These are phyloP conservation scores for Drosophila neotestacea DNA, from an alignment of 2,888 invertebrate genomes.

Conservation along the genomic window DNA sequence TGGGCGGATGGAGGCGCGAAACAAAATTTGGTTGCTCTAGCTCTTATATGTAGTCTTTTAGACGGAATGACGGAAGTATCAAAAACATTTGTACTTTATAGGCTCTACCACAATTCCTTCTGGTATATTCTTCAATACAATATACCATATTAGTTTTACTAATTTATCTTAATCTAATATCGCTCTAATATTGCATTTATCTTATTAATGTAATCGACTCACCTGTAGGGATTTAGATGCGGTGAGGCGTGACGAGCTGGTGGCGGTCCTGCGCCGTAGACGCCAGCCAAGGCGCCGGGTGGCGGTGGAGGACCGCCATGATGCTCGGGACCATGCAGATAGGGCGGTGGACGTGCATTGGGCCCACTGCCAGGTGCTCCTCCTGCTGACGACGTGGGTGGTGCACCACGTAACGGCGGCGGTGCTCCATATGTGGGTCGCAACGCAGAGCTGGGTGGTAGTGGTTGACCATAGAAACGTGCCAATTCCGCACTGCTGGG, in stretches of 20 bases:
- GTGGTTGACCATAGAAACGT: conserved; percentile 77
- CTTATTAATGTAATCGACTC: conserved; percentile 1
- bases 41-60: no score
- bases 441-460: conserved; percentile 67
- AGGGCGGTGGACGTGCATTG: conserved; percentile 66
- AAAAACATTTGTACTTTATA: no score
- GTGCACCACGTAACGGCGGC: conserved; percentile 80
- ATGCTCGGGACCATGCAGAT: conserved; percentile 69
- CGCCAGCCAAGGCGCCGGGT: conserved; percentile 43
- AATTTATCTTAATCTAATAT: no score
- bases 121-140: no score
- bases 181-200: not conserved
- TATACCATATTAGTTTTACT: no score
- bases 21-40: no score
- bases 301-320: conserved; percentile 57
- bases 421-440: conserved; percentile 85
- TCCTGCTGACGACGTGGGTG: conserved; percentile 53
- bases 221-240: conserved; percentile 84
- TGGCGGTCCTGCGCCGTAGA: conserved; percentile 73
- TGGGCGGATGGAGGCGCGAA: no score
- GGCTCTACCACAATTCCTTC: no score
- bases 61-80: no score
- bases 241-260: conserved; percentile 82
- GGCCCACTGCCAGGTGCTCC: conserved; percentile 33
- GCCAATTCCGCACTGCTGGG: conserved; percentile 69